Evolutionary conservation across 2,797 vertebrate genomes (phyloP), one percentile per base, ranked within the genome.

Genomic region (Phrynocephalus vlangalii): DNA sequence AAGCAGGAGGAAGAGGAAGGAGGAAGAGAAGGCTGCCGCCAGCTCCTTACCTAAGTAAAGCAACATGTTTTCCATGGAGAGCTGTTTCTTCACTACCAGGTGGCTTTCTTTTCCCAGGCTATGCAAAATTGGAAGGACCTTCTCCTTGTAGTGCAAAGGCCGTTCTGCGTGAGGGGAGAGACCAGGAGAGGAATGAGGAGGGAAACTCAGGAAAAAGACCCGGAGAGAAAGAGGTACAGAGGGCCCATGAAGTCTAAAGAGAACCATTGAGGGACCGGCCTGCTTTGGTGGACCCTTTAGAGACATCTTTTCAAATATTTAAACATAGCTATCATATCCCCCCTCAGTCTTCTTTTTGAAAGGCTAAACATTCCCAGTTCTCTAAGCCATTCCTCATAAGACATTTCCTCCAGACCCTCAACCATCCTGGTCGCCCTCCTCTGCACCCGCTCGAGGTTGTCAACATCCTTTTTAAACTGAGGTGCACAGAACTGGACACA

Each of bases 101-200:
- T 97, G 95, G 89, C 98, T 98, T 26, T 98, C 98, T 0, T 95
- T 97, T 2, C 98, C 98, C 83, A 98, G 95, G 9, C 97, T 95
- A 20, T 99, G 98, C 68, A 99, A 76, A 70, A 99, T 98, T 90
- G 98, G 98, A 48, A 99, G 95, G 10, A 99, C 98, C 77, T 98
- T 97, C 92, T 99, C 98, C 2, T 95, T 95, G 92, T 98, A 98
- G 95, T 99, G 98, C 93, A 99, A 94, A 0, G 98, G 98, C 0
- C 99, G 97, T 76, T 99, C 99, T 99, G 96, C 9, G 0, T 1
- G 50, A 10, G 5, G 28, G 7, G 63, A 15, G 26, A 26, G 28
- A 16, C 44, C 20, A 7, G 66, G 2, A 66, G 30, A 10, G 11
- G 38, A 44, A 20, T 22, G 3, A 82, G 44, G 11, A 3, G 9